Percentiles rank a stretch among this genome's conserved stretches.
phyloP scores from a whole-genome alignment of 2,888 invertebrate species.

The Anagyrus pseudococci region DNA sequence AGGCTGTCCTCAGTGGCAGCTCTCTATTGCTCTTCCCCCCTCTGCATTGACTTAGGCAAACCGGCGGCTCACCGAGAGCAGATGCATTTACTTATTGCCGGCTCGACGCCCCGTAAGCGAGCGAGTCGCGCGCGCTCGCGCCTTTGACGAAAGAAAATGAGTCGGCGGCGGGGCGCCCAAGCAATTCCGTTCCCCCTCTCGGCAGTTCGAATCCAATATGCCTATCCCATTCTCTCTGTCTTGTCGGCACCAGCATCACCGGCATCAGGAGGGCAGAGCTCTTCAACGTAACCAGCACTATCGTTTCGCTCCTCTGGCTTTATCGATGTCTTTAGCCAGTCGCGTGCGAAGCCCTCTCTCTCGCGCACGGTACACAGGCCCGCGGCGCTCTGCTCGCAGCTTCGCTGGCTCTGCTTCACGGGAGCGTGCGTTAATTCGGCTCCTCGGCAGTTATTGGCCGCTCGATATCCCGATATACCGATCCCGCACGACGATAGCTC shows the following conservation, averaged over 20 bases:
- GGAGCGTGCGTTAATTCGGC: conserved; percentile 1
- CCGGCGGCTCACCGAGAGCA: background rate
- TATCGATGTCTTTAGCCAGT: conserved; percentile 13
- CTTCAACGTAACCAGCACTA: no score
- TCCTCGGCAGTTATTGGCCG: background rate
- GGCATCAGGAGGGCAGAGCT: no score
- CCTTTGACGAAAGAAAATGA: conserved; percentile 22
- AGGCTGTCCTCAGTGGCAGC: no score
- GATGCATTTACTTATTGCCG: conserved; percentile 22
- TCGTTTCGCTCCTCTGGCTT: no score
- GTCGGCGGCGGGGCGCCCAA: background rate
- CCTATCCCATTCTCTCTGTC: no score
- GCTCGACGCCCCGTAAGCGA: background rate
- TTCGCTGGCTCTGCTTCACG: no score
- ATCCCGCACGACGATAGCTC: no score
- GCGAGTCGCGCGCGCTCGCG: background rate
- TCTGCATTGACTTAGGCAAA: conserved; percentile 24
- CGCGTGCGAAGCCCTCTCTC: no score
- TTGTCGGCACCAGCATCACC: no score
- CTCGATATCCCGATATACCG: conserved; percentile 1
- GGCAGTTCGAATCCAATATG: background rate
- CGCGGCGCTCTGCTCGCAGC: background rate
- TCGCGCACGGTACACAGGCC: background rate
- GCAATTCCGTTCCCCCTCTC: conserved; percentile 8
- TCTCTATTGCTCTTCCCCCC: background rate